Base-by-base conservation (phyloP, 2,113 vertebrate genomes). In the Hemibagrus wyckioides region DNA sequence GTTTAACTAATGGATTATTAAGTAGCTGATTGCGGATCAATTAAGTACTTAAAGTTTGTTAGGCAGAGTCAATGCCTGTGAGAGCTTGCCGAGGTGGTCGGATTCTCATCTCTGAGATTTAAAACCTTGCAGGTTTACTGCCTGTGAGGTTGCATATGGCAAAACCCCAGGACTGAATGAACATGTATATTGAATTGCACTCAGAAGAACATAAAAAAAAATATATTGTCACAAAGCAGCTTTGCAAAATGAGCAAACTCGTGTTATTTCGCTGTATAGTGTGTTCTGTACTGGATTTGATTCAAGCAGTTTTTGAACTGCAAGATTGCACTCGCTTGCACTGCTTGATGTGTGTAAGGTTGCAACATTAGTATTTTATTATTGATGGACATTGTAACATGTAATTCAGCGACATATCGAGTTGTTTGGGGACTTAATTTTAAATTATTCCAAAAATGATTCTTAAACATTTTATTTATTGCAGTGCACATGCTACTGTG, bases 1-100 rank as follows among this genome's bases (percentile, higher is more conserved):
- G 92, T 95, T 94, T 95, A 91, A 90, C 90, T 95, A 95, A 95
- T 94, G 93, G 94, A 96, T 95, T 95, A 94, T 94, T 94, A 95
- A 93, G 90, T 92, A 85, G 89, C 91, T 94, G 93, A 95, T 94
- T 94, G 90, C 88, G 86, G 91, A 94, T 95, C 94, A 95, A 94
- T 95, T 95, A 93, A 94, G 94, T 92, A 92, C 94, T 95, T 95
- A 93, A 94, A 94, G 92, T 94, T 94, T 90, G 91, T 95, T 94
- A 94, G 90, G 87, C 80, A 83, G 89, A 87, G 92, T 95, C 92
- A 85, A 94, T 94, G 91, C 56, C 85, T 92, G 69, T 41, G 83
- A 50, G 85, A 79, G 50, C 63, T 80, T 63, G 11, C 52, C 39
- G 56, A 33, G 57, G 36, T 84, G 33, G 77, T 82, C 23, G 25